Conservation (phyloP, 1,140 invertebrate genomes). For the Drosophila watanabei region DNA sequence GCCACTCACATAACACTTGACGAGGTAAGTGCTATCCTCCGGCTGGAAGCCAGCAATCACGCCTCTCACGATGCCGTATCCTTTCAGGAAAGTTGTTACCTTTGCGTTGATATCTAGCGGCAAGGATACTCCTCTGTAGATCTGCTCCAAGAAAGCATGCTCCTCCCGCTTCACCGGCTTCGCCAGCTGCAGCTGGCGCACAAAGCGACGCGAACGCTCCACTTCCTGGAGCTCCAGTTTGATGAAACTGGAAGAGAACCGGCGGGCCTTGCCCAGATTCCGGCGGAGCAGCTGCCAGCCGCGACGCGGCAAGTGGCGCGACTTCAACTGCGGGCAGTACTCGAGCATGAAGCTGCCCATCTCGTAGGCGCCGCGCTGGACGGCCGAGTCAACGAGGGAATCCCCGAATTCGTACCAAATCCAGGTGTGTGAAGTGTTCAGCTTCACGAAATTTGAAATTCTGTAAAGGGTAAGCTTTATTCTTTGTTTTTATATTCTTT, state of each 20-base stretch:
- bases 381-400: conserved; percentile 48
- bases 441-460: conserved; percentile 40
- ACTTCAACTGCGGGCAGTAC: conserved; percentile 13
- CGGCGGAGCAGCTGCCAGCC: conserved; percentile 58
- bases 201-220: conserved; percentile 25
- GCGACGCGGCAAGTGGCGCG: conserved; percentile 28
- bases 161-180: conserved; percentile 7
- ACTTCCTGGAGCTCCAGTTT: conserved; percentile 23
- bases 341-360: conserved; percentile 28
- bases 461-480: neutral
- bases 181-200: conserved; percentile 49
- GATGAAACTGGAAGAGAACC: conserved; percentile 55
- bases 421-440: conserved; percentile 48
- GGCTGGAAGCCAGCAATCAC: conserved; percentile 29
- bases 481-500: neutral
- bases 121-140: conserved; percentile 45
- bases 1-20: conserved; percentile 28
- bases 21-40: conserved; percentile 25
- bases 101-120: conserved; percentile 26
- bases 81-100: conserved; percentile 32
- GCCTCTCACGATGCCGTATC: conserved; percentile 25
- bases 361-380: conserved; percentile 37
- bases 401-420: conserved; percentile 64
- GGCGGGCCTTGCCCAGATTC: conserved; percentile 55
- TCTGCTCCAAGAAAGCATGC: conserved; percentile 1